Evolutionary conservation across 2,113 vertebrate species (phyloP), one percentile per base, ranked within the genome.

Genomic region (Peromyscus polionotus): DNA sequence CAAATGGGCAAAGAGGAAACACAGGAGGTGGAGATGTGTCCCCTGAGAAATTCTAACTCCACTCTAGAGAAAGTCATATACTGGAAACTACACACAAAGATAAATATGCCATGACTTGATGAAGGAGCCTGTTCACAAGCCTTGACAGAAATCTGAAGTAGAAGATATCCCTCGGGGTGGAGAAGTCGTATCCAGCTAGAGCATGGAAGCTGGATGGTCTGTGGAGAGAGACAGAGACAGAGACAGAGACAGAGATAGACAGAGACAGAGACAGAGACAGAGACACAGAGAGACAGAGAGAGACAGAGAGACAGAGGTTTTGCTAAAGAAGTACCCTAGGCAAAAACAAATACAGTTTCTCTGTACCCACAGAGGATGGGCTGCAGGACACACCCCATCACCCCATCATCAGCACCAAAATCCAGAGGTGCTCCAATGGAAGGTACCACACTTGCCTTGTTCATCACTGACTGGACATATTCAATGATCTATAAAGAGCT

Each of bases 251-350:
- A 61, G 26, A 92, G 26, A 77, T 0, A 75, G 12, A 77, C 0
- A 75, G 12, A 0, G 7, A 7, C 0, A 61, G 26, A 92, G 26
- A 48, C 6, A 7, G 1, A 61, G 26, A 92, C 20, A 77, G 7
- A 92, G 26, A 77, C 0, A 7, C 0, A 61, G 26, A 92, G 26
- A 77, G 1, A 45, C 4, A 45, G 4, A 45, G 45, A 45, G 45
- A 45, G 45, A 45, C 6, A 7, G 1, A 61, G 26, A 92, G 26
- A 77, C 0, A 75, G 12, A 0, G 7, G 86, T 91, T 75, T 93
- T 79, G 48, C 28, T 13, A 17, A 5, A 12, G 26, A 4, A 14
- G 11, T 1, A 7, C 10, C 1, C 4, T 26, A 5, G 22, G 1
- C 28, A 92, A 54, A 51, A 31, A 48, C 22, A n/a, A 95, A 11